Evolutionary conservation across 2,113 vertebrate genomes (phyloP).

Genomic region (Solenodon paradoxus): DNA sequence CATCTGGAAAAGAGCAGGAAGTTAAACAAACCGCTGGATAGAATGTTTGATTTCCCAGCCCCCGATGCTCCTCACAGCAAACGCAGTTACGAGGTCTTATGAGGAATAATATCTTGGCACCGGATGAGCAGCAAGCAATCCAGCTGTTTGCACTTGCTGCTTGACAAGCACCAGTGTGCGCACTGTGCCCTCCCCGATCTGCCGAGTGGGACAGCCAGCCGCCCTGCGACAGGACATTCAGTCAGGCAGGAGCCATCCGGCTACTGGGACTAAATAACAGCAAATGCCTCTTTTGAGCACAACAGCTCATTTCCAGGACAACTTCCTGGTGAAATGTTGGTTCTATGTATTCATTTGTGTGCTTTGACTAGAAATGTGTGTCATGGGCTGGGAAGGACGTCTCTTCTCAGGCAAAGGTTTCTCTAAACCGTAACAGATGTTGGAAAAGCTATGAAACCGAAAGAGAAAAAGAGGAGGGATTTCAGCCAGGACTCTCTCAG

Average conservation of each 20-base stretch:
- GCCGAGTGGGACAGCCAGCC: background rate
- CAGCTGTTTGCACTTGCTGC: slow-evolving; percentile 66
- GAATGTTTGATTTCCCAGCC: slow-evolving; percentile 64
- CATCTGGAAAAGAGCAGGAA: slow-evolving; percentile 69
- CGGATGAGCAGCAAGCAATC: slow-evolving; percentile 2
- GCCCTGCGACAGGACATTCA: background rate
- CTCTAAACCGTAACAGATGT: slow-evolving; percentile 66
- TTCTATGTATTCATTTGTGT: slow-evolving; percentile 38
- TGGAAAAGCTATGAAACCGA: background rate
- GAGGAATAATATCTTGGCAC: slow-evolving; percentile 61
- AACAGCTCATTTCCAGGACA: slow-evolving; percentile 1
- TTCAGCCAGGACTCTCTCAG: background rate
- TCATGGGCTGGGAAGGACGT: slow-evolving; percentile 43
- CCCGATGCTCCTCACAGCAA: slow-evolving; percentile 58
- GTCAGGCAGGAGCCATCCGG: background rate
- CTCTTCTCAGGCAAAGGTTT: slow-evolving; percentile 11
- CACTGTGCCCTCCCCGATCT: background rate
- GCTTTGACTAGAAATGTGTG: slow-evolving; percentile 45
- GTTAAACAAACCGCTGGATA: slow-evolving; percentile 57
- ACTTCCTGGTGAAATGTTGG: slow-evolving; percentile 7
- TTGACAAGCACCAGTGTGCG: slow-evolving; percentile 24
- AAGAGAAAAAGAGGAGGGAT: background rate
- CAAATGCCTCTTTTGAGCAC: background rate
- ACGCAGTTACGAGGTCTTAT: slow-evolving; percentile 52
- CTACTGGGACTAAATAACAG: background rate